Evolutionary conservation across 1,140 invertebrate genomes (phyloP), one percentile per base, ranked within the genome.

Genomic region (Chelonus insularis): DNA sequence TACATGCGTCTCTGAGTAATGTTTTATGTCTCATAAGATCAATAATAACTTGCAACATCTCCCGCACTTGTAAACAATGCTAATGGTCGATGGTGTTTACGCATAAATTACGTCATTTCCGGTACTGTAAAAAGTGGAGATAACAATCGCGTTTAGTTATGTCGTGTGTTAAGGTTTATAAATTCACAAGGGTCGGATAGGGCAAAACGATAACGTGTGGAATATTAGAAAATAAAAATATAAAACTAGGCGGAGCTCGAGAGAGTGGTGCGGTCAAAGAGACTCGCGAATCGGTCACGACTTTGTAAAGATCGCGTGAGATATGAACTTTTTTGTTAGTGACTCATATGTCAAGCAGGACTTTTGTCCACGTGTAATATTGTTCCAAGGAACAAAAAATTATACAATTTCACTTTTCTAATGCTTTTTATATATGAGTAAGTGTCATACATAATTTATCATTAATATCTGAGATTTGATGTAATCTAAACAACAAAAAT

Each of bases 41-140:
- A 43, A 43, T 43, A 43, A 16, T 43, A 43, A 43, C 25, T n/a
- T n/a, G 25, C 25, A 7, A 29, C 25, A 29, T 29, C 25, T 29
- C 25, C 7, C 25, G 8, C 5, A 43, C 16, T 5, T 14, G 47
- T 57, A 50, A 39, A 37, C 20, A 51, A 59, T 51, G 14, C 23
- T 34, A 23, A 59, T 59, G 34, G 16, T 32, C 36, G 25, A 50
- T 51, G 47, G 57, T 48, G 57, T 59, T 59, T 59, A 51, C 34
- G 43, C 64, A 68, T 68, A 71, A 72, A 72, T 72, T 70, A 69
- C 43, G 60, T 57, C 61, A 72, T 68, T 72, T 72, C 69, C 68
- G 70, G 34, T 18, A 8, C 9, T 12, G 12, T 12, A 20, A 14
- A 57, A 9, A 9, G 1, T 32, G 8, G 36, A 36, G 57, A 60